Evolutionary conservation across 2,797 vertebrate species (phyloP).

Genomic region (Falco rusticolus): DNA sequence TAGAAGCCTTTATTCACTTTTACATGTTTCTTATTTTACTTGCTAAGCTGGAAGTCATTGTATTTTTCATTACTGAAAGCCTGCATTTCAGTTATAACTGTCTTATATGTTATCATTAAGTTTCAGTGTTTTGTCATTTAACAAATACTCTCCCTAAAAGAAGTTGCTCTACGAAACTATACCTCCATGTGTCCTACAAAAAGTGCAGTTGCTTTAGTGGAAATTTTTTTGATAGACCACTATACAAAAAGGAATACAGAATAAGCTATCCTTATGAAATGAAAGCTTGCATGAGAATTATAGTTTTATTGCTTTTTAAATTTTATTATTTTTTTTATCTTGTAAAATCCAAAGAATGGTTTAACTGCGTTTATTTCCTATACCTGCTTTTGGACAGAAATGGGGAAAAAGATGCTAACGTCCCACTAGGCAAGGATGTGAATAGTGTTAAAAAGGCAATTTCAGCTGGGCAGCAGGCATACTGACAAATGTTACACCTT

Average conservation of each 20-base stretch:
- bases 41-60: neutral
- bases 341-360: neutral
- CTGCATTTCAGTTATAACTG: neutral
- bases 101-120: rapidly evolving
- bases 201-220: neutral
- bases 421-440: neutral
- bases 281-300: neutral
- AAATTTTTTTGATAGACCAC: neutral
- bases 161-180: neutral
- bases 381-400: neutral
- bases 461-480: neutral
- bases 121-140: neutral
- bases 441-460: neutral
- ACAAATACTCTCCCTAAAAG: neutral
- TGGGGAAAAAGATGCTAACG: neutral
- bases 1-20: neutral
- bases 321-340: neutral
- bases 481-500: neutral
- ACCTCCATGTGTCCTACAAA: neutral
- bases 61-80: neutral
- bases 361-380: neutral
- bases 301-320: neutral
- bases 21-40: neutral
- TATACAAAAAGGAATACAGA: neutral
- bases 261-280: neutral